A percentile compares a stretch with the other conserved stretches of the same genome.
These are phyloP conservation scores for Ceratitis capitata DNA, from an alignment of 1,140 invertebrate species.

Conservation along the genomic window DNA sequence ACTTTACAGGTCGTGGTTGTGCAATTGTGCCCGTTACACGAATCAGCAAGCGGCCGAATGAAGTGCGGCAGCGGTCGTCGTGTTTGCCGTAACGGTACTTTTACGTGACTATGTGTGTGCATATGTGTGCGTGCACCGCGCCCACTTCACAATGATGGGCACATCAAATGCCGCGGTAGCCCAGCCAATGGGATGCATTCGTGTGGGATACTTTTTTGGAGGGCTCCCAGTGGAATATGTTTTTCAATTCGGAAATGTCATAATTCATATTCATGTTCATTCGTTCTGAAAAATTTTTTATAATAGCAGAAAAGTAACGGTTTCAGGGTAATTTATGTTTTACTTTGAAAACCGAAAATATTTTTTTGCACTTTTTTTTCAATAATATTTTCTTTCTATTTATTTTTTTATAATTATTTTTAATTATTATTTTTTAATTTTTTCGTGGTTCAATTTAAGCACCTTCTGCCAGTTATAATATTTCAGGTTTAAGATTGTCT, in stretches of 20 bases:
- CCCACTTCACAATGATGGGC: background rate
- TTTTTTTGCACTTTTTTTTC: background rate
- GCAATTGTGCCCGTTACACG: background rate
- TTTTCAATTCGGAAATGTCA: background rate
- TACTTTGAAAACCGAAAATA: too few relatives aligned
- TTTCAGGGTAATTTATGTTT: too few relatives aligned
- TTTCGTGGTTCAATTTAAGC: too few relatives aligned
- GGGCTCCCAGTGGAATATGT: too few relatives aligned
- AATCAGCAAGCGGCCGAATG: background rate
- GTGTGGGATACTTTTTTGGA: background rate
- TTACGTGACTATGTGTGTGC: background rate
- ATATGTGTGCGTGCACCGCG: background rate
- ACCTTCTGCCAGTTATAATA: too few relatives aligned
- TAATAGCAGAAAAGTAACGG: too few relatives aligned
- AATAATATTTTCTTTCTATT: too few relatives aligned
- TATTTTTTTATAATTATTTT: too few relatives aligned
- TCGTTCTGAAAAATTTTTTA: too few relatives aligned
- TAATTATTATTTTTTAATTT: too few relatives aligned
- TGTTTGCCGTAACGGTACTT: background rate
- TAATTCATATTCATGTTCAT: background rate
- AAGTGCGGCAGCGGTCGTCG: background rate
- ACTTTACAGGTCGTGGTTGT: conserved; percentile 5
- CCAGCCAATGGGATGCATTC: background rate
- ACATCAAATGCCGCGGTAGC: background rate
- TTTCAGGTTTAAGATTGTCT: too few relatives aligned